Evolutionary conservation across 2,888 invertebrate species (phyloP).

Genomic region (Selenia dentaria): DNA sequence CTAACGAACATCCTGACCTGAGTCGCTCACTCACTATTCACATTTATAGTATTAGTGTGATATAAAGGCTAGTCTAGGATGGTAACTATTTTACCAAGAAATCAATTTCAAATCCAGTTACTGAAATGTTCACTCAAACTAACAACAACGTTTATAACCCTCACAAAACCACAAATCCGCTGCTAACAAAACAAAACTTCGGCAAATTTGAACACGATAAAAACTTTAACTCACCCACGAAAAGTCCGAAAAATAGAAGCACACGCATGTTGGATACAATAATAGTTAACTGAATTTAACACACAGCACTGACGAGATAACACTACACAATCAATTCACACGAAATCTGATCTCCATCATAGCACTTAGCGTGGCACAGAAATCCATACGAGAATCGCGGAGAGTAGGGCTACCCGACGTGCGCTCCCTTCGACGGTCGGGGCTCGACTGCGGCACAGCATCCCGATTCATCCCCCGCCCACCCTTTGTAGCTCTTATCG

Average conservation of each 20-base stretch:
- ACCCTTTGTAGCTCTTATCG: conserved; percentile 62
- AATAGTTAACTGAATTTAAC: conserved; percentile 24
- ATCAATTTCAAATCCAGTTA: no score
- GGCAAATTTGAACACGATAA: conserved; percentile 5
- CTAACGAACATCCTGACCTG: no score
- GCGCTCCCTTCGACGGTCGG: conserved; percentile 36
- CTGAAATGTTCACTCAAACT: no score
- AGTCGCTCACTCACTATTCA: no score
- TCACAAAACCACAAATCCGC: conserved; percentile 7
- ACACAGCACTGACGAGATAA: conserved; percentile 32
- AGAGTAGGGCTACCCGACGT: conserved; percentile 31
- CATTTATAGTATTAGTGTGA: no score
- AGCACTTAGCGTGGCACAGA: conserved; percentile 29
- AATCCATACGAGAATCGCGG: conserved; percentile 24
- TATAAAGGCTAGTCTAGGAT: no score
- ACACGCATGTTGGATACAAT: conserved; percentile 53
- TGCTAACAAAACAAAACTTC: conserved; percentile 15
- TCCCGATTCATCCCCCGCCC: conserved; percentile 40
- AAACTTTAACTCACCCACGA: conserved; percentile 49
- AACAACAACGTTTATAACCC: no score
- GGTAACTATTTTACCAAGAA: no score
- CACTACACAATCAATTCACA: conserved; percentile 25
- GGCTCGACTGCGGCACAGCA: conserved; percentile 65
- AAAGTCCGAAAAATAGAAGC: conserved; percentile 56
- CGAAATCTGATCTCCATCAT: conserved; percentile 23